Conservation (phyloP, 2,113 vertebrate species). For the Hirundichthys speculiger region DNA sequence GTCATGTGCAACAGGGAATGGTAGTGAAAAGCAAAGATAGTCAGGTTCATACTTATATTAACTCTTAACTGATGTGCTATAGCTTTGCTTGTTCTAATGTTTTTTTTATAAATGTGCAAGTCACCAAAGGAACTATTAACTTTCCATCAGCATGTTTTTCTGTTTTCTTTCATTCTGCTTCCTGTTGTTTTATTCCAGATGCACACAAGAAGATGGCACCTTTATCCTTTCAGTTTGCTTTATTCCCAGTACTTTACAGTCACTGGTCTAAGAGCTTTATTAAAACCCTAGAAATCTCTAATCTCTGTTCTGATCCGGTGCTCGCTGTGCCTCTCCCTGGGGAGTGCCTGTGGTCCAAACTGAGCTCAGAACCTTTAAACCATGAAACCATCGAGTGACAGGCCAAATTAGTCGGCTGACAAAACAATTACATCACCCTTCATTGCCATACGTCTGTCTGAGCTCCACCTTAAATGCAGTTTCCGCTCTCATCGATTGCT, state of each 20-base stretch:
- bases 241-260: neutral
- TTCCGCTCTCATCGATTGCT: neutral
- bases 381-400: too few species aligned
- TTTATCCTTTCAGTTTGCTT: neutral
- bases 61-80: neutral
- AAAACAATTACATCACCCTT: too few species aligned
- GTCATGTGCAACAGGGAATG: neutral
- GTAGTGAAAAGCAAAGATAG: neutral
- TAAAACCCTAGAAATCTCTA: neutral
- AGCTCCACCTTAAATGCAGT: neutral
- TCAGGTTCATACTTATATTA: neutral
- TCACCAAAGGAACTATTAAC: neutral
- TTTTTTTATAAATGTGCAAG: too few species aligned
- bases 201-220: too few species aligned
- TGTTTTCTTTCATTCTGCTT: too few species aligned
- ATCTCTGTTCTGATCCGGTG: neutral
- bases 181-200: neutral
- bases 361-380: too few species aligned
- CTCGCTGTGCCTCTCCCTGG: too few species aligned
- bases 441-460: too few species aligned
- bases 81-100: too few species aligned
- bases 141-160: neutral
- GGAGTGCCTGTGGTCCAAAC: too few species aligned
- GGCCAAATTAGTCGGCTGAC: too few species aligned
- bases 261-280: conserved; percentile 15